Evolutionary conservation across 2,888 invertebrate species (phyloP).

Genomic region (Cheilosia grossa): DNA sequence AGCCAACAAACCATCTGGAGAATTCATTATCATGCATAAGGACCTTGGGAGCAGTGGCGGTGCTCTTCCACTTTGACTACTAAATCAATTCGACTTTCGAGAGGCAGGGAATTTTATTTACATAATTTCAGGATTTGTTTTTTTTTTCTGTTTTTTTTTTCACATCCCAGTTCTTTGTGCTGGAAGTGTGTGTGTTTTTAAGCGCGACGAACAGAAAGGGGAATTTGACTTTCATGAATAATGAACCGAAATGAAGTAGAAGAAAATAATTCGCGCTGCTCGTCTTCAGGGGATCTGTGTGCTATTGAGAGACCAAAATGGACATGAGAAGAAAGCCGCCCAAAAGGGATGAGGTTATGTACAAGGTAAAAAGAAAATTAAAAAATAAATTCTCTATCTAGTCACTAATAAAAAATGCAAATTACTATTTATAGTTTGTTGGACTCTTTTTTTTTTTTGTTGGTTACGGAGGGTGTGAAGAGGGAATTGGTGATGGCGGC

Average conservation of each 20-base stretch:
- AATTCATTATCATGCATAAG: constrained; percentile 72
- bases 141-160: background rate
- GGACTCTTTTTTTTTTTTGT: constrained; percentile 36
- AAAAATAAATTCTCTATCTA: constrained; percentile 49
- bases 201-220: constrained; percentile 18
- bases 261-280: constrained; percentile 46
- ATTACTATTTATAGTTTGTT: constrained; percentile 31
- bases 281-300: constrained; percentile 42
- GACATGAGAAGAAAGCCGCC: constrained; percentile 13
- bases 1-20: constrained; percentile 64
- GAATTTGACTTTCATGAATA: constrained; percentile 48
- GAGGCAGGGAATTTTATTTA: constrained; percentile 55
- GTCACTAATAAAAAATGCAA: constrained; percentile 62
- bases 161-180: background rate
- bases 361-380: constrained; percentile 10
- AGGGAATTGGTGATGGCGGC: constrained; percentile 38
- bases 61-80: constrained; percentile 56
- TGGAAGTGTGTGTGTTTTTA: background rate
- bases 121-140: constrained; percentile 61
- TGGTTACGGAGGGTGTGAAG: constrained; percentile 31
- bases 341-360: constrained; percentile 12
- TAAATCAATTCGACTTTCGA: constrained; percentile 46
- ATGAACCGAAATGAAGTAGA: constrained; percentile 58
- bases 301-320: constrained; percentile 9
- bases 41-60: constrained; percentile 16